phyloP scores from a whole-genome alignment of 2,888 invertebrate species.

The Xestobium rufovillosum region DNA sequence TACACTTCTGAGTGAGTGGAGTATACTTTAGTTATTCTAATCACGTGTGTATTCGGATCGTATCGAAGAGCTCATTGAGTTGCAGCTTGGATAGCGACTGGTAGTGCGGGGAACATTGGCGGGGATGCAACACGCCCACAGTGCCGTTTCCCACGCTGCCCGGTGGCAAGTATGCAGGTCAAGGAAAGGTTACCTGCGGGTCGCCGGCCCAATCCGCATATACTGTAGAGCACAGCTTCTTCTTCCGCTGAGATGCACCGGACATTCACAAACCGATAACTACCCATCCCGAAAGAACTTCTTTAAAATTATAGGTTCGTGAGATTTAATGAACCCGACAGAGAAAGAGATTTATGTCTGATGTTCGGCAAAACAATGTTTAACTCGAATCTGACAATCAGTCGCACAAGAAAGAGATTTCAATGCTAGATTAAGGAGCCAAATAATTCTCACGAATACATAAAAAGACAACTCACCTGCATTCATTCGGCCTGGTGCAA shows the following conservation, averaged over 20 bases:
- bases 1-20: background rate
- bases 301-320: constrained; percentile 34
- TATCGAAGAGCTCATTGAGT: constrained; percentile 43
- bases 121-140: constrained; percentile 46
- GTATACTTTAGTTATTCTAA: constrained; percentile 38
- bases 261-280: constrained; percentile 28
- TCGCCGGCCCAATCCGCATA: constrained; percentile 42
- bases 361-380: constrained; percentile 20
- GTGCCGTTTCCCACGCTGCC: constrained; percentile 48
- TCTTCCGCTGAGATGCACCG: constrained; percentile 34
- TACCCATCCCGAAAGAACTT: constrained; percentile 31
- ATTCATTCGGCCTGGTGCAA: constrained; percentile 89
- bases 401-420: constrained; percentile 24
- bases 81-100: constrained; percentile 39
- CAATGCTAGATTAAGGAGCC: constrained; percentile 41
- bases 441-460: constrained; percentile 38
- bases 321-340: constrained; percentile 24
- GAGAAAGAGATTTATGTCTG: constrained; percentile 18
- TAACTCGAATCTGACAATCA: constrained; percentile 12
- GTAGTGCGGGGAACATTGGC: constrained; percentile 47
- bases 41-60: constrained; percentile 41
- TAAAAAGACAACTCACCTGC: constrained; percentile 72
- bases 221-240: constrained; percentile 28
- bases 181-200: constrained; percentile 54
- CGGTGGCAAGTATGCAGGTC: constrained; percentile 57